Percentiles rank a stretch among this genome's conserved stretches.
phyloP scores from a whole-genome alignment of 2,888 invertebrate genomes.

The Napeogenes inachia region DNA sequence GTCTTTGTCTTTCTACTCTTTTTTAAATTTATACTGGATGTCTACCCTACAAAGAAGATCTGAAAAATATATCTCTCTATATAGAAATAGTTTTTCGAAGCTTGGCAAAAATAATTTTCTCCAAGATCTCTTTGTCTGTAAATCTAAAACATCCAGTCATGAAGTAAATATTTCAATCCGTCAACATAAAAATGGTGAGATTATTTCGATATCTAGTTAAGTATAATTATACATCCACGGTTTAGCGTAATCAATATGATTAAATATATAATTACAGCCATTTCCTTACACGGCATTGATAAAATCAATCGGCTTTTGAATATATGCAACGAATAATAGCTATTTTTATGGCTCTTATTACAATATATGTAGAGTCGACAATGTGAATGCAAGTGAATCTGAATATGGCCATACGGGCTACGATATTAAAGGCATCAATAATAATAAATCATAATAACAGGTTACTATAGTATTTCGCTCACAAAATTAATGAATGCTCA shows the following conservation, averaged over 20 bases:
- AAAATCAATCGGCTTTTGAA: slow-evolving; percentile 29
- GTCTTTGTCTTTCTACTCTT: no score
- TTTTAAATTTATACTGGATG: no score
- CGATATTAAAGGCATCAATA: slow-evolving; percentile 29
- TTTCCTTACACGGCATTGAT: slow-evolving; percentile 33
- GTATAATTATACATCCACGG: slow-evolving; percentile 28
- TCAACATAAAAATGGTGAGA: slow-evolving; percentile 11
- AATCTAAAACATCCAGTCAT: slow-evolving; percentile 11
- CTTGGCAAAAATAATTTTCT: no score
- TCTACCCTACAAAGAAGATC: neutral
- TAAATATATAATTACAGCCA: slow-evolving; percentile 32
- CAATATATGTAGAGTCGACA: slow-evolving; percentile 20
- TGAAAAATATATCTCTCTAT: neutral
- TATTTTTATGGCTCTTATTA: slow-evolving; percentile 16
- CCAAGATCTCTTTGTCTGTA: no score
- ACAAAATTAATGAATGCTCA: slow-evolving; percentile 30
- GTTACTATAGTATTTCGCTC: slow-evolving; percentile 30
- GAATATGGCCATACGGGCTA: slow-evolving; percentile 22
- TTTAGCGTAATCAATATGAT: slow-evolving; percentile 31
- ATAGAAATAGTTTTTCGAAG: neutral
- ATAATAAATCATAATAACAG: slow-evolving; percentile 32
- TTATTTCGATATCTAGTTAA: slow-evolving; percentile 23
- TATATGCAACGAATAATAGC: slow-evolving; percentile 16
- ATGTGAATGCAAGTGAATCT: slow-evolving; percentile 13
- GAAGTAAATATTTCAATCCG: slow-evolving; percentile 22